phyloP scores from a whole-genome alignment of 2,113 vertebrate genomes.

The Ammodytes dubius region DNA sequence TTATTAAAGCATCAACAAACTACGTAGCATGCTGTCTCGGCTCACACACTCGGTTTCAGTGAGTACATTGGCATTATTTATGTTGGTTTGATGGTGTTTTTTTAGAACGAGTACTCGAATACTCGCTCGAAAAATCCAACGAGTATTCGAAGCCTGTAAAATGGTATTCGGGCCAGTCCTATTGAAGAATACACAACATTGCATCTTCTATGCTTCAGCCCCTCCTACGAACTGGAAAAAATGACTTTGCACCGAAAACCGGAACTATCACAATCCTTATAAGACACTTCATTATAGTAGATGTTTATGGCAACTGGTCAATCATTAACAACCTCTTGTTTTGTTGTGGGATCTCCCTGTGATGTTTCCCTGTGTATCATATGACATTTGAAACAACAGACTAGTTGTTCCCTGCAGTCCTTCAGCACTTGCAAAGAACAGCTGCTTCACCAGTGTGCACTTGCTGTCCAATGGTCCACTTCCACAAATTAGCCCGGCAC shows the following conservation, averaged over 20 bases:
- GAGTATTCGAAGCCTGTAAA: too few species aligned
- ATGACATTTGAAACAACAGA: slow-evolving; percentile 1
- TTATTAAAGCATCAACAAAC: too few species aligned
- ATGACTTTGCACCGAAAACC: not conserved
- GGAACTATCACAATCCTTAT: not conserved
- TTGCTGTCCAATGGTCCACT: not conserved
- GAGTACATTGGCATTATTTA: too few species aligned
- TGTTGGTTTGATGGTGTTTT: too few species aligned
- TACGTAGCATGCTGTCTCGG: too few species aligned
- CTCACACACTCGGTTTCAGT: too few species aligned
- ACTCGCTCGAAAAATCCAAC: too few species aligned
- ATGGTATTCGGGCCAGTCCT: too few species aligned
- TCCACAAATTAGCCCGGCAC: not conserved
- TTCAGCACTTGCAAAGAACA: not conserved
- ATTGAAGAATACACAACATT: not conserved
- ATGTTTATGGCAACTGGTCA: not conserved
- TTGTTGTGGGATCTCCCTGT: not conserved
- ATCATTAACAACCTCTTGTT: not conserved
- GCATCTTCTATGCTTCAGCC: not conserved
- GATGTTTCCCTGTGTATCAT: not conserved
- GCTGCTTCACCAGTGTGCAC: not conserved
- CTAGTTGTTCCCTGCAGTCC: not conserved
- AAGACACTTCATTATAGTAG: not conserved
- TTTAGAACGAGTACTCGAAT: too few species aligned
- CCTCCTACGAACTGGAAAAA: not conserved